Evolutionary conservation across 2,888 invertebrate genomes (phyloP), one percentile per base, ranked within the genome.

Genomic region (Andrena fulva): DNA sequence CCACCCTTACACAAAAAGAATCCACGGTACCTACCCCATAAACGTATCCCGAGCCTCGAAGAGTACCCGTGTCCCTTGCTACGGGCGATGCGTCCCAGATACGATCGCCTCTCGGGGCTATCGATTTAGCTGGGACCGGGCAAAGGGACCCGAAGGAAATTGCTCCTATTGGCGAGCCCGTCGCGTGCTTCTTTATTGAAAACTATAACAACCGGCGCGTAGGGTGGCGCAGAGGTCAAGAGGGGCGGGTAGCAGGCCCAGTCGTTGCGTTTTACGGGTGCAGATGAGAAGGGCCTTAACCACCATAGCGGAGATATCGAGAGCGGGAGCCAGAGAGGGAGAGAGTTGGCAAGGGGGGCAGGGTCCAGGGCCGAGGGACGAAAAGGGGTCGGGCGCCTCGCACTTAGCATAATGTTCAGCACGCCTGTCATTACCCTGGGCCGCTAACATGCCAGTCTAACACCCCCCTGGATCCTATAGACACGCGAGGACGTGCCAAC

Each of bases 381-480:
- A 78, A 84, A 74, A 72, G 82, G 62, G 72, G 31, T 77, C 72
- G 64, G 84, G 74, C 77, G 82, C 67, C 78, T 86, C 82, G 85
- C 87, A 85, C 89, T 90, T 89, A 89, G 87, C 86, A 90, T 89
- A 90, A 90, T 90, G 86, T 86, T 90, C 83, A 84, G 74, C 84
- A 80, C 74, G 83, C 74, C 89, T 90, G 90, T 90, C 89, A 90
- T 90, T 90, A 90, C 84, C 71, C 71, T 76, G 80, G 80, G 82
- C 90, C 89, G 86, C 90, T 82, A 85, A 87, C 86, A 89, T 88
- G 89, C 77, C 87, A 86, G 69, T 80, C 85, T 79, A 84, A 87
- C 85, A 79, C 84, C 85, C 75, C 66, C 75, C 54, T 63, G 75
- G 78, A 80, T 56, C 80, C 82, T 52, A 74, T 80, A 85, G 76